phyloP scores from a whole-genome alignment of 2,888 invertebrate genomes.

The Aethes cnicana region DNA sequence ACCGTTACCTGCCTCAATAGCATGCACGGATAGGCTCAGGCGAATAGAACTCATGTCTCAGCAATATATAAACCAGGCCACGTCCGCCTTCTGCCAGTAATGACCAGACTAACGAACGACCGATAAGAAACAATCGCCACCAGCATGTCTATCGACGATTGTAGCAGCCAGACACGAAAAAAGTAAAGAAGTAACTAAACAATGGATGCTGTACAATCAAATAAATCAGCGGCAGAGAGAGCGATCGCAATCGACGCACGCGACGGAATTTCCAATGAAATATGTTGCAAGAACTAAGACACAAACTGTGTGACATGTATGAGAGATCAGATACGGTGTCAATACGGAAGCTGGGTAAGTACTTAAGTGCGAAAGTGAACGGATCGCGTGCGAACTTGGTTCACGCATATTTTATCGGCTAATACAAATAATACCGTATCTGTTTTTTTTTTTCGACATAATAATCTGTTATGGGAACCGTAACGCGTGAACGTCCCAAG shows the following conservation, averaged over 20 bases:
- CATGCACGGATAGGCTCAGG: conserved; percentile 18
- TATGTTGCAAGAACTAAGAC: conserved; percentile 52
- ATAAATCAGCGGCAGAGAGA: conserved; percentile 49
- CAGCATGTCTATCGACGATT: conserved; percentile 1
- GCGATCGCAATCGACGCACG: conserved; percentile 47
- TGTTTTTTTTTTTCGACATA: conserved; percentile 3
- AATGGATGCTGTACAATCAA: conserved; percentile 42
- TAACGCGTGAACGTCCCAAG: conserved; percentile 3
- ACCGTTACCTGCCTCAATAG: conserved; percentile 22
- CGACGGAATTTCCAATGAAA: conserved; percentile 71
- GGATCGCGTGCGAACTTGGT: conserved; percentile 44
- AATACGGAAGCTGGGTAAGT: conserved; percentile 54
- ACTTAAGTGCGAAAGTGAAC: conserved; percentile 58
- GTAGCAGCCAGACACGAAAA: background rate
- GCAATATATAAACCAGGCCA: conserved; percentile 32
- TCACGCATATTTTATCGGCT: conserved; percentile 12
- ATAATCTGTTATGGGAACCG: background rate
- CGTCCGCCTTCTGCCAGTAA: conserved; percentile 50
- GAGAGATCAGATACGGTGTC: conserved; percentile 47
- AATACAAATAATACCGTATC: background rate
- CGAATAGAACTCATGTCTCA: background rate
- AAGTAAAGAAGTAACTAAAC: conserved; percentile 36
- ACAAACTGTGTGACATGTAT: conserved; percentile 33
- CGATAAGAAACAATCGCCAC: conserved; percentile 29
- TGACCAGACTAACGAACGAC: conserved; percentile 39